Percentiles rank a stretch among this genome's conserved stretches.
phyloP scores from a whole-genome alignment of 1,140 invertebrate species.

The Plutomurus gul region DNA sequence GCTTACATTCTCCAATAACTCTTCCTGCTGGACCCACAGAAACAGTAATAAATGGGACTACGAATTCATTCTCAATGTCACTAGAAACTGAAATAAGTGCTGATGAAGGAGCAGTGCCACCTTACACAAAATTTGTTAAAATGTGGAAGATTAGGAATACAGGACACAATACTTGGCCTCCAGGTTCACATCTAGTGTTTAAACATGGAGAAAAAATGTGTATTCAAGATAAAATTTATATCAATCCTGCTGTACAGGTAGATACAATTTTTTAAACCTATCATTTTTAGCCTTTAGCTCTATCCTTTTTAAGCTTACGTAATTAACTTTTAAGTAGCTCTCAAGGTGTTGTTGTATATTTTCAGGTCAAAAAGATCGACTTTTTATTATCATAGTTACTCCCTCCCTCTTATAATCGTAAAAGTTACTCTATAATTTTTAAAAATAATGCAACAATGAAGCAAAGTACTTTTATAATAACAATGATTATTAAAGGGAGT shows the following conservation, averaged over 20 bases:
- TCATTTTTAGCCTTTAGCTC: too few relatives aligned
- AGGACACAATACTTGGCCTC: constrained; percentile 77
- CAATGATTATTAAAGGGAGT: too few relatives aligned
- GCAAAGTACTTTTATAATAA: too few relatives aligned
- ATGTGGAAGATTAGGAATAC: constrained; percentile 80
- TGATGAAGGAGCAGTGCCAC: constrained; percentile 68
- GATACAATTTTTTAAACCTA: too few relatives aligned
- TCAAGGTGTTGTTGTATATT: neutral
- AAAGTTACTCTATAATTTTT: too few relatives aligned
- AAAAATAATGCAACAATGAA: too few relatives aligned
- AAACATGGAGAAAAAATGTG: constrained; percentile 67
- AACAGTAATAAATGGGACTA: constrained; percentile 1
- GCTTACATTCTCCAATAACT: neutral
- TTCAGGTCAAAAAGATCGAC: too few relatives aligned
- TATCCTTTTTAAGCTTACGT: neutral
- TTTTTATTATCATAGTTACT: too few relatives aligned
- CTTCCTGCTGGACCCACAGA: neutral
- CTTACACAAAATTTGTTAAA: constrained; percentile 75
- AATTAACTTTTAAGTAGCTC: neutral
- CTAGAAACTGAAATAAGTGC: constrained; percentile 73
- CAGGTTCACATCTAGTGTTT: constrained; percentile 72
- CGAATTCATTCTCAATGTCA: constrained; percentile 65
- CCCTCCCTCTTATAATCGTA: neutral
- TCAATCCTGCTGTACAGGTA: constrained; percentile 47
- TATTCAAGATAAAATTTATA: constrained; percentile 58